Conservation (phyloP, 1,140 invertebrate species). For the Lithobius niger region DNA sequence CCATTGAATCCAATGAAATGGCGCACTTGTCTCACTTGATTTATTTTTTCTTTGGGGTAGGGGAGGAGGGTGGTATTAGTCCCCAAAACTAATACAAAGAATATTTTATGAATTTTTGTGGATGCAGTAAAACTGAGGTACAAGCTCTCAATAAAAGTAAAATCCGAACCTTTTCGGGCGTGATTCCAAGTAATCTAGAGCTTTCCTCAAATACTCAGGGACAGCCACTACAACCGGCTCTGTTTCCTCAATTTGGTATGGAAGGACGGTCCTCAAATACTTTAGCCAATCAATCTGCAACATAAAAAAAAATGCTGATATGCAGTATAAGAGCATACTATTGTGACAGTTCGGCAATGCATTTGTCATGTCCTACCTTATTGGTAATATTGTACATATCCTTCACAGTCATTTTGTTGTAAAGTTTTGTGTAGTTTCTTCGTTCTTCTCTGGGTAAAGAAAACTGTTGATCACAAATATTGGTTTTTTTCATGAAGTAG, state of each 20-base stretch:
- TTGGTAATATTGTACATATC: constrained; percentile 10
- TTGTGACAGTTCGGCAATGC: constrained; percentile 11
- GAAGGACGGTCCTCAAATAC: constrained; percentile 19
- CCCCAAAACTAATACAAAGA: no score
- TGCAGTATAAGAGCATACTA: neutral
- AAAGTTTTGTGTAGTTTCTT: constrained; percentile 61
- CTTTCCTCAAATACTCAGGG: constrained; percentile 28
- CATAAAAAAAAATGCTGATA: neutral
- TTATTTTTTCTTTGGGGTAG: no score
- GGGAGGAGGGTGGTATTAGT: no score
- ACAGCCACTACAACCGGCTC: constrained; percentile 32
- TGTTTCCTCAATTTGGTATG: constrained; percentile 15
- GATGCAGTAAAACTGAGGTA: no score
- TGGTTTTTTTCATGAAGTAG: neutral
- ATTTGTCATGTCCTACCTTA: neutral
- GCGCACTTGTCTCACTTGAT: no score
- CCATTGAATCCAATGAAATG: no score
- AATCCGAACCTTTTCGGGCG: neutral
- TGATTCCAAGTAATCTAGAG: neutral
- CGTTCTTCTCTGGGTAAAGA: constrained; percentile 79
- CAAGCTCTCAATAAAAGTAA: no score
- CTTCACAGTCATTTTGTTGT: constrained; percentile 10
- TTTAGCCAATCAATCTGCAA: constrained; percentile 31
- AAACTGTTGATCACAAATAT: constrained; percentile 41
- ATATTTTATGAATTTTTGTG: no score